phyloP scores from a whole-genome alignment of 2,888 invertebrate species.

The Vanessa cardui region DNA sequence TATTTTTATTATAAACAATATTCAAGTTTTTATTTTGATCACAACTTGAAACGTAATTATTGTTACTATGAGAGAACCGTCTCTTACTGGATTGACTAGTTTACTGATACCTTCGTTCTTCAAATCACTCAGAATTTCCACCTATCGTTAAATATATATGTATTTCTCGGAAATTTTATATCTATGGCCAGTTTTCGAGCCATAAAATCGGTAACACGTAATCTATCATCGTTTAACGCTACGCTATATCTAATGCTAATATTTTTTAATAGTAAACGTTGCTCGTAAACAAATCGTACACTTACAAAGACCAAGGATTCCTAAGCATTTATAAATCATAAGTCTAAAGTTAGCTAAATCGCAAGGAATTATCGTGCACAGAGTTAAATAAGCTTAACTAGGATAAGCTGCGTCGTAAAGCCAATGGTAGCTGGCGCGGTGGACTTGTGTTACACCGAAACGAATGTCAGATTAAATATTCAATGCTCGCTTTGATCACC shows the following conservation, averaged over 20 bases:
- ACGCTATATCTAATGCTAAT: background rate
- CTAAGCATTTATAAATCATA: constrained; percentile 49
- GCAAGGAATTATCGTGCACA: constrained; percentile 48
- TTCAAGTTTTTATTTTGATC: no score
- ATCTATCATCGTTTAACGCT: no score
- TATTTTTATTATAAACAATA: no score
- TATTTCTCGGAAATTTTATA: no score
- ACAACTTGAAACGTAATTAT: no score
- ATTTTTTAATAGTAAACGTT: background rate
- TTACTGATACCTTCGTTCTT: no score
- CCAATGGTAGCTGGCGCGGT: constrained; percentile 39
- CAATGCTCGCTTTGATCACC: background rate
- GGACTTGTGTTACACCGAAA: constrained; percentile 28
- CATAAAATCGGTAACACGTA: no score
- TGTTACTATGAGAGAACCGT: no score
- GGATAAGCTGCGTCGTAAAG: constrained; percentile 49
- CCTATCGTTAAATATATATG: no score
- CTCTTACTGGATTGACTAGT: no score
- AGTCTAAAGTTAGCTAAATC: constrained; percentile 49
- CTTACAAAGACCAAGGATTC: constrained; percentile 10
- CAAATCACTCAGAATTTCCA: no score
- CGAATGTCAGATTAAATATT: constrained; percentile 3
- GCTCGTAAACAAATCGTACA: constrained; percentile 5
- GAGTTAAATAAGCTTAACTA: constrained; percentile 50
- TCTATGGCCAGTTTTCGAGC: no score